Percentiles rank a stretch among this genome's conserved stretches.
Conservation (phyloP, 2,888 invertebrate species). For the Magallana nippona region DNA sequence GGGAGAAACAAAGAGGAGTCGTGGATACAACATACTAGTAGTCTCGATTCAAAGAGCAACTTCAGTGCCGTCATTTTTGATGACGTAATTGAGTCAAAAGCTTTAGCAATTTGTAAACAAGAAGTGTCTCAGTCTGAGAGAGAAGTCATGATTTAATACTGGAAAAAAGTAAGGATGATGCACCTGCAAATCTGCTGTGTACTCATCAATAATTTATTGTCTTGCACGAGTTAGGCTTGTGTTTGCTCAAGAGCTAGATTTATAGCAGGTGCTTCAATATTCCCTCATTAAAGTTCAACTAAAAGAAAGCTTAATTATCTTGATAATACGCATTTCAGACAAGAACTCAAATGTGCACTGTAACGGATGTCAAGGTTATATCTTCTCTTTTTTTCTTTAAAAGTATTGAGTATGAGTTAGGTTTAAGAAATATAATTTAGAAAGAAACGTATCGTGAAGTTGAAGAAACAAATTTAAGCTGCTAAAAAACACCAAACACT, state of each 20-base stretch:
- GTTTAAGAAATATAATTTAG: too few species aligned
- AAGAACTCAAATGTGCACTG: background rate
- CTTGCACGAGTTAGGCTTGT: background rate
- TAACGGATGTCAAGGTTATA: background rate
- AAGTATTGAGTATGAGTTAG: background rate
- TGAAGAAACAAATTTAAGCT: too few species aligned
- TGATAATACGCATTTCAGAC: background rate
- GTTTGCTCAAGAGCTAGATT: conserved; percentile 11
- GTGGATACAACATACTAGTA: conserved; percentile 3
- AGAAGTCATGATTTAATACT: background rate
- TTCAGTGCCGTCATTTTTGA: background rate
- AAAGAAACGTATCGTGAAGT: too few species aligned
- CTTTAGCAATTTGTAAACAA: background rate
- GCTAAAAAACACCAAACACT: too few species aligned
- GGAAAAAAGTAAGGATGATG: background rate
- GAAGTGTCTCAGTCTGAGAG: background rate
- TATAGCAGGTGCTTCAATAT: conserved; percentile 1
- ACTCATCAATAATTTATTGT: conserved; percentile 24
- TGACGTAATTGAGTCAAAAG: conserved; percentile 26
- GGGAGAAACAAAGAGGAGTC: conserved; percentile 12
- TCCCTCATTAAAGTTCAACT: background rate
- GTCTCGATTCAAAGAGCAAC: conserved; percentile 13
- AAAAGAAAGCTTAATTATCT: background rate
- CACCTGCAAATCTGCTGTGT: background rate
- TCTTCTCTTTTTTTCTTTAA: background rate